phyloP scores from a whole-genome alignment of 2,888 invertebrate species.

The Prosopocoilus inquinatus region DNA sequence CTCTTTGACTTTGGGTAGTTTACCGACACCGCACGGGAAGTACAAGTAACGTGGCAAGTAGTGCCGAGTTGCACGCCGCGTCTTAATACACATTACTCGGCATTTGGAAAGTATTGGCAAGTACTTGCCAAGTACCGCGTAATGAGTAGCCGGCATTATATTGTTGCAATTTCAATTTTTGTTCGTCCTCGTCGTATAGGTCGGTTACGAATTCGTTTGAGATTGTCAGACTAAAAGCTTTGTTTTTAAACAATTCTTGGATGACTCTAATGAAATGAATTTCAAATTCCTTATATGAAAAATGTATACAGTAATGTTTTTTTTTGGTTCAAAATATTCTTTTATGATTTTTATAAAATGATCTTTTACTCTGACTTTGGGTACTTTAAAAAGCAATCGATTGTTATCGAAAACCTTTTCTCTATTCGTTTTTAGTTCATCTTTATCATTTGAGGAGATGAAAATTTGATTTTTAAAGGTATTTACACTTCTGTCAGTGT shows the following conservation, averaged over 20 bases:
- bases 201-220: constrained; percentile 3
- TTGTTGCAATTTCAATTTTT: constrained; percentile 5
- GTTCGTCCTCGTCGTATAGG: background rate
- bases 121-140: too few species aligned
- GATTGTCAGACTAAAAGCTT: too few species aligned
- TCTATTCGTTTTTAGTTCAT: background rate
- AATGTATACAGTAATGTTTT: constrained; percentile 1
- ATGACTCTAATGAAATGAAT: background rate
- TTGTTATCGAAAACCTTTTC: background rate
- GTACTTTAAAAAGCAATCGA: background rate
- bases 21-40: too few species aligned
- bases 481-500: too few species aligned
- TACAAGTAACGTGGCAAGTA: too few species aligned
- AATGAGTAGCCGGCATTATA: too few species aligned
- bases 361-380: background rate
- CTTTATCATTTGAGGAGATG: too few species aligned
- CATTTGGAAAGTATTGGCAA: too few species aligned
- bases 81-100: too few species aligned
- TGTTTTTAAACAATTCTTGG: constrained; percentile 8
- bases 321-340: background rate
- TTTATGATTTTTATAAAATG: background rate
- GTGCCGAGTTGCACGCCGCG: too few species aligned
- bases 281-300: background rate
- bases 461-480: background rate
- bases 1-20: too few species aligned